phyloP scores from a whole-genome alignment of 2,888 invertebrate species.

The Koerneria pararmatus region DNA sequence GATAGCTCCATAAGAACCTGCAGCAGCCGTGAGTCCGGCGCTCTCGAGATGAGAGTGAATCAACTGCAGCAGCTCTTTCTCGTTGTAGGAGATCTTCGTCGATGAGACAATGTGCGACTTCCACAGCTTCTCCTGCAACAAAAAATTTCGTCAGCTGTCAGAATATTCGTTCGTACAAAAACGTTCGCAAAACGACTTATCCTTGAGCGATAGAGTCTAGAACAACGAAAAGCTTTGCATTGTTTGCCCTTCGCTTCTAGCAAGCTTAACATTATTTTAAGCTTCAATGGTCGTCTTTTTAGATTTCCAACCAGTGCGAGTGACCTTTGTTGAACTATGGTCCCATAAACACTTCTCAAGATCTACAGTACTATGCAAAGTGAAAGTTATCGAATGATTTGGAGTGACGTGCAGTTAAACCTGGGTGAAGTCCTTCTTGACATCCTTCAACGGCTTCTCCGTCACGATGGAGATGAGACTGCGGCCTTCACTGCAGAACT shows the following conservation, averaged over 20 bases:
- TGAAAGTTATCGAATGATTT: no score
- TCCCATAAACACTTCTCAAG: no score
- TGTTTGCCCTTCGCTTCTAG: no score
- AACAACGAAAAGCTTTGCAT: no score
- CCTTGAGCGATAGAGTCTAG: no score
- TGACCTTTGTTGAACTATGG: no score
- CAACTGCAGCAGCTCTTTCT: constrained; percentile 83
- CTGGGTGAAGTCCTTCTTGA: constrained; percentile 22
- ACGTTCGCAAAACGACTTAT: no score
- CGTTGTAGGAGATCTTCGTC: constrained; percentile 89
- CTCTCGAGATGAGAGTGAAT: constrained; percentile 69
- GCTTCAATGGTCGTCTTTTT: no score
- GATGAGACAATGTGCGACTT: constrained; percentile 86
- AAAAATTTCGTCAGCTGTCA: not conserved
- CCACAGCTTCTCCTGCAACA: constrained; percentile 42
- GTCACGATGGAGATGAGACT: constrained; percentile 74
- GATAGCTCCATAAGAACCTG: not conserved
- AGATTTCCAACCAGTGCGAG: no score
- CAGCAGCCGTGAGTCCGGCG: not conserved
- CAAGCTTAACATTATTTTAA: no score
- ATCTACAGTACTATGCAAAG: no score
- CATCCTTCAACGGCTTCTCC: constrained; percentile 29
- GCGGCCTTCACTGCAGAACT: constrained; percentile 88
- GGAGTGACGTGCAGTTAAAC: no score
- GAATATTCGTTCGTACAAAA: not conserved